phyloP scores from a whole-genome alignment of 2,797 vertebrate species.

The Limnodromus scolopaceus region DNA sequence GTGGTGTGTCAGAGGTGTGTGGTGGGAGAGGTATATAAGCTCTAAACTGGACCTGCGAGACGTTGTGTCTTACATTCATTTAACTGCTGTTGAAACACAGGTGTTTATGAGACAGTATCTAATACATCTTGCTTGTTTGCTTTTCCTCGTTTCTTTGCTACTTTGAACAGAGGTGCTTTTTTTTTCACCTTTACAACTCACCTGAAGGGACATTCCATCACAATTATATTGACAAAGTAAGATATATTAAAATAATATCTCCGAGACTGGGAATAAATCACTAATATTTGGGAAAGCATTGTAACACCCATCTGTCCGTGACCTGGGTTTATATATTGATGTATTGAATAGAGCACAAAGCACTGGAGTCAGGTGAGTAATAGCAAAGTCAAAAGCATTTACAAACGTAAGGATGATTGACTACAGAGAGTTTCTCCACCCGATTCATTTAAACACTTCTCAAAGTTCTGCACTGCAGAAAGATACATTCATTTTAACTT shows the following conservation, averaged over 20 bases:
- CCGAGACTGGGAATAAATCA: constrained; percentile 52
- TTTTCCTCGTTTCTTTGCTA: neutral
- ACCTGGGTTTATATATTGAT: constrained; percentile 33
- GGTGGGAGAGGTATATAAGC: neutral
- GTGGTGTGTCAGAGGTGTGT: neutral
- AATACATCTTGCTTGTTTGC: neutral
- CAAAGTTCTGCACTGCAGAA: rapidly evolving
- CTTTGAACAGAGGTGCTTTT: constrained; percentile 13
- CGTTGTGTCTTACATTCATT: neutral
- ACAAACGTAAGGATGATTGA: constrained; percentile 7
- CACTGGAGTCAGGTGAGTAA: constrained; percentile 7
- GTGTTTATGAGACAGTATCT: neutral
- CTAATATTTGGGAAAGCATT: constrained; percentile 44
- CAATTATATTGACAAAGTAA: constrained; percentile 70
- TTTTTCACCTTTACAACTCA: constrained; percentile 51
- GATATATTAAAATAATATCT: constrained; percentile 62
- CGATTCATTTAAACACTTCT: neutral
- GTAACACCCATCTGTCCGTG: constrained; percentile 53
- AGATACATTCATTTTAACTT: neutral
- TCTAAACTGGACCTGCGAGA: neutral
- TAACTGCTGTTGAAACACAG: constrained; percentile 11
- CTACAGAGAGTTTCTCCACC: neutral
- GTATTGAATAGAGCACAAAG: constrained; percentile 34
- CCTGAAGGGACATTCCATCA: constrained; percentile 70
- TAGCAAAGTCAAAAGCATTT: constrained; percentile 28